phyloP scores from a whole-genome alignment of 2,113 vertebrate species.

The Leptodactylus fuscus region DNA sequence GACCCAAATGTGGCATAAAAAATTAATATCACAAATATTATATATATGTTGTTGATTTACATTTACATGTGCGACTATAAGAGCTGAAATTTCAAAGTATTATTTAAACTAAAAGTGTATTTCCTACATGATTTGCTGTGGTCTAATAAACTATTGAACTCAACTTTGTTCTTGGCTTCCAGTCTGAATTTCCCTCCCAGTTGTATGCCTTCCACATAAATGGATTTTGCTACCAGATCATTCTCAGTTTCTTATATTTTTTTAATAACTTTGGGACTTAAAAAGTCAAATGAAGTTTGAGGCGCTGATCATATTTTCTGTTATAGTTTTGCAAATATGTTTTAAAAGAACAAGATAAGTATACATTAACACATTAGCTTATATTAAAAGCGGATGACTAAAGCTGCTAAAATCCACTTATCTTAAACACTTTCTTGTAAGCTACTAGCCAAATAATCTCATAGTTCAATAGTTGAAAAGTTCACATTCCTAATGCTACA shows the following conservation, averaged over 20 bases:
- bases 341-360: conserved; percentile 42
- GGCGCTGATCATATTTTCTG: conserved; percentile 27
- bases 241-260: conserved; percentile 53
- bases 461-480: conserved; percentile 48
- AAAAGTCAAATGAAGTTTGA: conserved; percentile 57
- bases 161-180: conserved; percentile 22
- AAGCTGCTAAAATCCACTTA: conserved; percentile 41
- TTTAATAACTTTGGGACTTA: conserved; percentile 53
- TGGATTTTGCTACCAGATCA: conserved; percentile 54
- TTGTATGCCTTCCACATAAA: conserved; percentile 50
- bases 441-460: conserved; percentile 33
- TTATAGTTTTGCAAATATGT: conserved; percentile 42
- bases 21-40: background rate
- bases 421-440: conserved; percentile 49
- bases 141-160: conserved; percentile 58
- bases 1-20: too few relatives aligned
- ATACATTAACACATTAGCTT: conserved; percentile 50
- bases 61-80: background rate
- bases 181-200: conserved; percentile 40
- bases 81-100: background rate
- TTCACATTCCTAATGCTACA: conserved; percentile 40
- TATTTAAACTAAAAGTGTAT: background rate
- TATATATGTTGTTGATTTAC: background rate
- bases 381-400: conserved; percentile 44
- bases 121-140: conserved; percentile 29